phyloP scores from a whole-genome alignment of 2,797 vertebrate genomes.

The Smutsia gigantea region DNA sequence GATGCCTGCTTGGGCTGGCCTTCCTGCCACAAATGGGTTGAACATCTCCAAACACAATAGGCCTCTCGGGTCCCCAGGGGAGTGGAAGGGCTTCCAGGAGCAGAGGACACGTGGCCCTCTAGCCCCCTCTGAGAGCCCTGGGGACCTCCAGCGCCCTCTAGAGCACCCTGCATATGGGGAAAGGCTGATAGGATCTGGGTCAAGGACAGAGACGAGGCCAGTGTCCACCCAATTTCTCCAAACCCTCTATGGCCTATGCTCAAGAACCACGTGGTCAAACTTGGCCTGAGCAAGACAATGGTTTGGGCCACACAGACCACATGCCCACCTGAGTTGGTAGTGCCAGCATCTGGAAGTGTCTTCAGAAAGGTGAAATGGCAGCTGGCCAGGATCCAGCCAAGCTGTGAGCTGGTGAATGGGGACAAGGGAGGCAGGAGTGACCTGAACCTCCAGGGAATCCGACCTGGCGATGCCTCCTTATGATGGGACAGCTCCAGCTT shows the following conservation, averaged over 20 bases:
- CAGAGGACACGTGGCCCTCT: background rate
- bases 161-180: background rate
- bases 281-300: slow-evolving; percentile 67
- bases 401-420: background rate
- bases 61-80: background rate
- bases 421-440: background rate
- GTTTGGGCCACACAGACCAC: background rate
- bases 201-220: background rate
- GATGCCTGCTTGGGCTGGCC: background rate
- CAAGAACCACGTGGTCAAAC: slow-evolving; percentile 62
- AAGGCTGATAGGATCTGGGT: background rate
- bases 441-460: background rate
- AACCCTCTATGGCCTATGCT: background rate
- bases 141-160: background rate
- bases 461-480: background rate
- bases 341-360: background rate
- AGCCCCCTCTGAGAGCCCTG: background rate
- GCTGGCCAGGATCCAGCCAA: background rate
- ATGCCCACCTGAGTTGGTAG: slow-evolving; percentile 29
- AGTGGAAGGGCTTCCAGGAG: background rate
- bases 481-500: background rate
- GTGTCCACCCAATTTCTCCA: background rate
- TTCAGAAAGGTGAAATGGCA: background rate
- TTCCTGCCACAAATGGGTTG: background rate
- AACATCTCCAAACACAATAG: slow-evolving; percentile 37